Conservation (phyloP, 2,797 vertebrate species). For the Melanogrammus aeglefinus region DNA sequence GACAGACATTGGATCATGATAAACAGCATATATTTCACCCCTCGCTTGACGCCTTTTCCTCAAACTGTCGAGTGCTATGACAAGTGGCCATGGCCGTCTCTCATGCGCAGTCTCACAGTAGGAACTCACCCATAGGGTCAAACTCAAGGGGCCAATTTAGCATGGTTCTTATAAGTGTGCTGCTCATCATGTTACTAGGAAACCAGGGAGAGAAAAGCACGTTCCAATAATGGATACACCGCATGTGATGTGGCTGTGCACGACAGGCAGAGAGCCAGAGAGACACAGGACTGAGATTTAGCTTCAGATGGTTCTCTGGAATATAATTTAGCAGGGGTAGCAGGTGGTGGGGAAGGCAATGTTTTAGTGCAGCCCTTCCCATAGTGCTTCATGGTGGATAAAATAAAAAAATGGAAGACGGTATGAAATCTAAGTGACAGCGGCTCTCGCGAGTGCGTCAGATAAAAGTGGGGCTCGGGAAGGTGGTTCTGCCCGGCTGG, state of each 20-base stretch:
- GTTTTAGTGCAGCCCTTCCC: neutral
- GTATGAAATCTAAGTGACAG: neutral
- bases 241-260: neutral
- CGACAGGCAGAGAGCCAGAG: neutral
- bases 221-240: neutral
- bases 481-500: neutral
- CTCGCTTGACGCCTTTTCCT: conserved; percentile 32
- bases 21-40: conserved; percentile 50
- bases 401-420: neutral
- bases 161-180: conserved; percentile 18
- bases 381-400: neutral
- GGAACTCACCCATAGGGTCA: conserved; percentile 41
- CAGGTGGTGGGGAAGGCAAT: neutral
- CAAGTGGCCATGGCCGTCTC: conserved; percentile 53
- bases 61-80: conserved; percentile 55
- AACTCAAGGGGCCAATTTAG: conserved; percentile 19
- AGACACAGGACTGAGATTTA: neutral
- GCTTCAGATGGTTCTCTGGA: neutral
- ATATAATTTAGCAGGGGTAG: neutral
- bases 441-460: neutral
- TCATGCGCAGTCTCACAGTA: conserved; percentile 51
- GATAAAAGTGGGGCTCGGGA: neutral
- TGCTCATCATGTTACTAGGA: conserved; percentile 12
- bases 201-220: neutral
- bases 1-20: conserved; percentile 33